A percentile compares a stretch with the other conserved stretches of the same genome.
Evolutionary conservation across 2,888 invertebrate species (phyloP).

Genomic region (Chelonus formosanus): DNA sequence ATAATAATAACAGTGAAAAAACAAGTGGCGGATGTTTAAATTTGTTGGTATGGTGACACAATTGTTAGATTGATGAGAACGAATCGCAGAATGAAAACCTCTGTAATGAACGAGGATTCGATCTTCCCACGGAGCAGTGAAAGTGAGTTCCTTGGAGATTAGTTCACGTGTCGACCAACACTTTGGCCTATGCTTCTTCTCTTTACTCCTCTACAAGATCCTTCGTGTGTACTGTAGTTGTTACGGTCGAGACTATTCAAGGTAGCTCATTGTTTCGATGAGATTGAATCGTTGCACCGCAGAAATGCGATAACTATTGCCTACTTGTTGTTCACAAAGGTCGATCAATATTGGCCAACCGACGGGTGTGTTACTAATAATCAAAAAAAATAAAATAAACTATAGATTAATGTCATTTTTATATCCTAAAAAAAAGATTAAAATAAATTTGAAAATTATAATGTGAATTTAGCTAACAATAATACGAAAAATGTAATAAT

Average conservation of each 20-base stretch:
- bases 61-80: constrained; percentile 24
- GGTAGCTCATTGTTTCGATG: constrained; percentile 54
- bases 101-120: constrained; percentile 42
- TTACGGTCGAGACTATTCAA: constrained; percentile 43
- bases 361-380: constrained; percentile 32
- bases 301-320: constrained; percentile 39
- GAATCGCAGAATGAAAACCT: constrained; percentile 39
- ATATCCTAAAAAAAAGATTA: neutral
- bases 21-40: constrained; percentile 4
- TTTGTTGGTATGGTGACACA: neutral
- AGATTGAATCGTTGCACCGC: constrained; percentile 47
- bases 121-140: constrained; percentile 57
- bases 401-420: neutral
- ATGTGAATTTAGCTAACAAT: constrained; percentile 5
- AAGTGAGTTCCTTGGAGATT: constrained; percentile 51
- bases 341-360: constrained; percentile 48
- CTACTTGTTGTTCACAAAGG: constrained; percentile 48
- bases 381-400: constrained; percentile 20
- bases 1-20: neutral
- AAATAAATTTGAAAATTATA: constrained; percentile 3
- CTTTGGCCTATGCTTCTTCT: constrained; percentile 39
- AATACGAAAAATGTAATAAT: too few relatives aligned
- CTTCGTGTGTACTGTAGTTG: constrained; percentile 37
- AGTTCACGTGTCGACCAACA: constrained; percentile 52
- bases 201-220: constrained; percentile 46